These are phyloP conservation scores for Folsomia manolachei DNA, from an alignment of 2,888 invertebrate species.

Conservation along the genomic window DNA sequence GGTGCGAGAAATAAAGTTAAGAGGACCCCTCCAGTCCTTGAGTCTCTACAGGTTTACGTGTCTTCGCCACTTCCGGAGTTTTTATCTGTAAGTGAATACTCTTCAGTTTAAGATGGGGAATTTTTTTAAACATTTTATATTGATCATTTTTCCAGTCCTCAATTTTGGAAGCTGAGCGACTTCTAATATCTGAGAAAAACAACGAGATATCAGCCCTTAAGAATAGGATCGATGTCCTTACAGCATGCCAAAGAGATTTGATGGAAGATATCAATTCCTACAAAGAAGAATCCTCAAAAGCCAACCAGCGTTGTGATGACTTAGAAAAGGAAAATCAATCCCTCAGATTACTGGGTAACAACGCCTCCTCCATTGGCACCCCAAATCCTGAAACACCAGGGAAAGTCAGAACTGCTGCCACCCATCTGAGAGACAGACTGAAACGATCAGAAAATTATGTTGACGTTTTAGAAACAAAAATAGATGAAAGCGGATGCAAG, in stretches of 20 bases:
- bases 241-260: conserved; percentile 17
- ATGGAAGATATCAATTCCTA: conserved; percentile 14
- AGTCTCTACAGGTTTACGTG: conserved; percentile 30
- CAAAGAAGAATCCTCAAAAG: conserved; percentile 8
- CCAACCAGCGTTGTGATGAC: not conserved
- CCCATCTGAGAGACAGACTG: not conserved
- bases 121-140: not conserved
- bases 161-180: conserved; percentile 11
- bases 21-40: conserved; percentile 4
- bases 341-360: not conserved
- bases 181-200: conserved; percentile 19
- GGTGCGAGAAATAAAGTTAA: too few relatives aligned
- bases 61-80: conserved; percentile 13
- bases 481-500: conserved; percentile 16
- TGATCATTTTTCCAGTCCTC: conserved; percentile 23
- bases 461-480: conserved; percentile 21
- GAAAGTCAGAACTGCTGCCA: not conserved
- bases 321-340: conserved; percentile 14
- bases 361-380: not conserved
- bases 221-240: conserved; percentile 8
- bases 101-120: not conserved
- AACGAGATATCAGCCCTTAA: conserved; percentile 16
- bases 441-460: conserved; percentile 1
- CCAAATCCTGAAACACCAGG: conserved; percentile 1
- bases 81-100: conserved; percentile 1